Conservation (phyloP, 2,113 vertebrate genomes). For the Oryzias javanicus region DNA sequence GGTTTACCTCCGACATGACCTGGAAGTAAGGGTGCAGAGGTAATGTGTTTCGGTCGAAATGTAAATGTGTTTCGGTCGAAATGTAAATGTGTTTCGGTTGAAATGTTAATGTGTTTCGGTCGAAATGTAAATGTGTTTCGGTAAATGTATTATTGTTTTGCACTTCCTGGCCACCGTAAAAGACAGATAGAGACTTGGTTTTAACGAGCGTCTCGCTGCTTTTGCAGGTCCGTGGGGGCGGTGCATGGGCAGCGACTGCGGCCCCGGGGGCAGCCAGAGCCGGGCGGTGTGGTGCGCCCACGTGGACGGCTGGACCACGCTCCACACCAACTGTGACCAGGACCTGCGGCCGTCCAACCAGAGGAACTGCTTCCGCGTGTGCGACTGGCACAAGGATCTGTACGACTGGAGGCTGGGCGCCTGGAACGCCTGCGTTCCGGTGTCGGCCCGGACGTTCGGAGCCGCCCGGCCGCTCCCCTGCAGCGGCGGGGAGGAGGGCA, state of each 20-base stretch:
- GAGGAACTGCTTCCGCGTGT: slow-evolving; percentile 92
- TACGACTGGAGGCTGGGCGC: slow-evolving; percentile 89
- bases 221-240: slow-evolving; percentile 91
- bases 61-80: too few species aligned
- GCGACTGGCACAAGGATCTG: slow-evolving; percentile 95
- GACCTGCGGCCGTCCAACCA: slow-evolving; percentile 86
- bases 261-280: slow-evolving; percentile 92
- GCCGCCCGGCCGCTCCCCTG: slow-evolving; percentile 73
- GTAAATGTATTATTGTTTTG: too few species aligned
- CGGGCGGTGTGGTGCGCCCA: slow-evolving; percentile 96
- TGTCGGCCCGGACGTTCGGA: slow-evolving; percentile 80
- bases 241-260: slow-evolving; percentile 96
- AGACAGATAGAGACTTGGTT: neutral
- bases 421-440: slow-evolving; percentile 87
- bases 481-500: slow-evolving; percentile 87
- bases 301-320: slow-evolving; percentile 92
- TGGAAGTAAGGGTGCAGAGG: too few species aligned
- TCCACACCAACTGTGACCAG: slow-evolving; percentile 92
- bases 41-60: too few species aligned
- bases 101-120: too few species aligned
- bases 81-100: too few species aligned
- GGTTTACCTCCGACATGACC: too few species aligned
- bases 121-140: too few species aligned
- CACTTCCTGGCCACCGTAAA: too few species aligned
- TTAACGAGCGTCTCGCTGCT: neutral